Conservation (phyloP, 2,113 vertebrate genomes). For the Verasper variegatus region DNA sequence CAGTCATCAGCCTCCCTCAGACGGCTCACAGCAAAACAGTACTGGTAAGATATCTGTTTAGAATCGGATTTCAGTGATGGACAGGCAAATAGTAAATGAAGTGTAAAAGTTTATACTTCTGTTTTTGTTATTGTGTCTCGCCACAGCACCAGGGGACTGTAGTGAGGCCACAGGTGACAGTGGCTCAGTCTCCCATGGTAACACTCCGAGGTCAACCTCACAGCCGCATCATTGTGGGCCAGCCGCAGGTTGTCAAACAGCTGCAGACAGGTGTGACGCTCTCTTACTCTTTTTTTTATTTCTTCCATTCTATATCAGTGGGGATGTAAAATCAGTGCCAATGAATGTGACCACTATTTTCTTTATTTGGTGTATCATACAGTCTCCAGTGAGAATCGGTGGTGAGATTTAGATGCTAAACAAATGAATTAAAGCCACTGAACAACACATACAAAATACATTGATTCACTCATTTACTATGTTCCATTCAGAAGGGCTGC, state of each 20-base stretch:
- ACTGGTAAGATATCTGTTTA: conserved; percentile 77
- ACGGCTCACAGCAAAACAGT: conserved; percentile 86
- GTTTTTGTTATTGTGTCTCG: conserved; percentile 39
- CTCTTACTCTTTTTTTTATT: no score
- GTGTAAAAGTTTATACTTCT: neutral
- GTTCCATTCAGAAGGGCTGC: conserved; percentile 24
- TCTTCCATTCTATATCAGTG: no score
- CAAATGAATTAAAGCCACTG: neutral
- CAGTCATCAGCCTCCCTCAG: conserved; percentile 90
- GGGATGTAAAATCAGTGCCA: neutral
- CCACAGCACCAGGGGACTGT: conserved; percentile 88
- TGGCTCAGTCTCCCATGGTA: conserved; percentile 91
- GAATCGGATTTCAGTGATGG: neutral
- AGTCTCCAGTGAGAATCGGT: neutral
- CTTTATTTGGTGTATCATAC: neutral
- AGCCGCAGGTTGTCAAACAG: conserved; percentile 88
- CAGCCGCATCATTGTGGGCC: conserved; percentile 87
- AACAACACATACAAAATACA: neutral
- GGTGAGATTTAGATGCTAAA: neutral
- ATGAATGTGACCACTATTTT: no score
- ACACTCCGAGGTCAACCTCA: conserved; percentile 86
- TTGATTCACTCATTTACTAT: neutral
- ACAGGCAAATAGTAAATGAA: neutral
- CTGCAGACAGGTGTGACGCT: conserved; percentile 86
- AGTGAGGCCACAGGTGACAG: conserved; percentile 88